Conservation (phyloP, 92 coral and sea anemone species). For the Zoanthus sociatus region DNA sequence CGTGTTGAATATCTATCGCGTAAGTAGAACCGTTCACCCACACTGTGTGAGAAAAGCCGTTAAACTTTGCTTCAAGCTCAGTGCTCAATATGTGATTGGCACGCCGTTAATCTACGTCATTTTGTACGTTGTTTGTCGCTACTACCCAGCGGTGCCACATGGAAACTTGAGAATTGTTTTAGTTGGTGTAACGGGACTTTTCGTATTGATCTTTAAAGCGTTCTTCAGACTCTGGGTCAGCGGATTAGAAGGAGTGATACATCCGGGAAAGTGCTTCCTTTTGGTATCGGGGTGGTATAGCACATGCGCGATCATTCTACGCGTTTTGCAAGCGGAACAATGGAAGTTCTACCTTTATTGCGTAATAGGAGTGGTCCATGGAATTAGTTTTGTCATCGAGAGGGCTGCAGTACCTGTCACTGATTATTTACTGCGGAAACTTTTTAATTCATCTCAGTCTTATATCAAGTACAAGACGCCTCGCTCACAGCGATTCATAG, state of each 20-base stretch:
- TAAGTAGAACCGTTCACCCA: slow-evolving; percentile 4
- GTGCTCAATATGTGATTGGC: slow-evolving; percentile 26
- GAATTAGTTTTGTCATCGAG: slow-evolving; percentile 15
- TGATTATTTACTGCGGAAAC: neutral
- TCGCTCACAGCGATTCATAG: slow-evolving; percentile 52
- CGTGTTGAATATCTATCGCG: neutral
- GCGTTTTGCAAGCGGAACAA: slow-evolving; percentile 51
- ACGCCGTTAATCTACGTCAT: neutral
- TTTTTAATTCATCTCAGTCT: neutral
- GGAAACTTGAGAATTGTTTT: slow-evolving; percentile 3
- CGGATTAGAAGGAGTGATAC: slow-evolving; percentile 19
- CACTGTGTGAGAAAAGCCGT: neutral
- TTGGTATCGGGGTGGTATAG: slow-evolving; percentile 33
- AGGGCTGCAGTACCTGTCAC: slow-evolving; percentile 1
- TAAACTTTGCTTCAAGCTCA: slow-evolving; percentile 32
- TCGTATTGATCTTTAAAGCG: slow-evolving; percentile 20
- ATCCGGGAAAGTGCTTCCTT: slow-evolving; percentile 46
- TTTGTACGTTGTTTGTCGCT: slow-evolving; percentile 14
- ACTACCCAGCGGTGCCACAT: slow-evolving; percentile 14
- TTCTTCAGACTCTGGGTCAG: slow-evolving; percentile 13
- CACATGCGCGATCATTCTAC: neutral
- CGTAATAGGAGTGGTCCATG: slow-evolving; percentile 29
- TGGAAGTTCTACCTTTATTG: slow-evolving; percentile 20
- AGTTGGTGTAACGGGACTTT: neutral
- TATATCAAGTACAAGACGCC: neutral